A percentile compares a stretch with the other conserved stretches of the same genome.
phyloP scores from a whole-genome alignment of 1,140 invertebrate species.

The Polypedilum vanderplanki region DNA sequence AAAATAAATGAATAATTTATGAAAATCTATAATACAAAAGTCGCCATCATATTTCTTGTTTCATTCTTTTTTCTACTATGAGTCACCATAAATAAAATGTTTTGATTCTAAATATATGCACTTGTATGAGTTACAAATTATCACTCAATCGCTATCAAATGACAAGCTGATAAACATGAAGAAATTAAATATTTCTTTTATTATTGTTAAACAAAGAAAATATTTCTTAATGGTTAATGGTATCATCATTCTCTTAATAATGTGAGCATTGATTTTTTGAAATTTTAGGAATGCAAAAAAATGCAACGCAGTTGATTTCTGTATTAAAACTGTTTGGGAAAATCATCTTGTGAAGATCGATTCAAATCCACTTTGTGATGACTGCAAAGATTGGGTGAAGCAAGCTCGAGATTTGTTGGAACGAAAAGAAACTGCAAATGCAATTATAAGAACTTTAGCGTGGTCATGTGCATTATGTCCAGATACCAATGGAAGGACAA shows the following conservation, averaged over 20 bases:
- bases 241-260: neutral
- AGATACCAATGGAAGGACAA: conserved; percentile 64
- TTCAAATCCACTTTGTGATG: conserved; percentile 59
- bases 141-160: neutral
- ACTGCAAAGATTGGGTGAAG: conserved; percentile 82
- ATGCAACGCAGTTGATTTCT: conserved; percentile 73
- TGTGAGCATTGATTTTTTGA: neutral
- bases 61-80: too few relatives aligned
- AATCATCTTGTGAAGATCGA: conserved; percentile 68
- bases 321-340: conserved; percentile 75
- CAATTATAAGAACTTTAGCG: conserved; percentile 79
- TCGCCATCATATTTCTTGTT: too few relatives aligned
- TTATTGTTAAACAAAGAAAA: neutral
- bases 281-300: conserved; percentile 55
- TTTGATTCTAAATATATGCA: too few relatives aligned
- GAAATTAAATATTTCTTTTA: neutral
- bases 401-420: conserved; percentile 77
- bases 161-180: neutral
- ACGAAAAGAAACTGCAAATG: conserved; percentile 82
- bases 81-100: too few relatives aligned
- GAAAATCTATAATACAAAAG: neutral
- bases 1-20: neutral
- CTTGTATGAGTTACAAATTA: neutral
- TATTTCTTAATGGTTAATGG: neutral
- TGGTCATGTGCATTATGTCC: conserved; percentile 78